Conservation (phyloP, 2,797 vertebrate genomes). For the Spizella passerina region DNA sequence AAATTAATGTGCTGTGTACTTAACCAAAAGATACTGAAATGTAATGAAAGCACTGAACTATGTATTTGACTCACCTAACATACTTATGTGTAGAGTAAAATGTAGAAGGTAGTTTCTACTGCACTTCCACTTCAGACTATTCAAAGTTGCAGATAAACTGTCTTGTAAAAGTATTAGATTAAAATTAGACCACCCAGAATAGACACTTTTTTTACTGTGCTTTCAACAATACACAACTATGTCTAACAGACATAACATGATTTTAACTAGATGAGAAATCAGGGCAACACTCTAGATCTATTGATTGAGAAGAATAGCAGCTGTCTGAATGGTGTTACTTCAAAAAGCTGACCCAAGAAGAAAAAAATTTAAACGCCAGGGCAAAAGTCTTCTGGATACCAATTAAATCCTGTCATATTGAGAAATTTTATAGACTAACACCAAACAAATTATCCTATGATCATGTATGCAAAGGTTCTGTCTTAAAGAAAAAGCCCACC, state of each 20-base stretch:
- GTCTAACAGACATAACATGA: not conserved
- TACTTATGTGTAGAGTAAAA: not conserved
- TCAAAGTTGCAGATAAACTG: not conserved
- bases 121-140: not conserved
- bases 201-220: not conserved
- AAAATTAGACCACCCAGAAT: not conserved
- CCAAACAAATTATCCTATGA: not conserved
- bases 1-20: not conserved
- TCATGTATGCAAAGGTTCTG: not conserved
- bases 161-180: not conserved
- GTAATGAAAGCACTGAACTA: not conserved
- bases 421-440: not conserved
- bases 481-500: not conserved
- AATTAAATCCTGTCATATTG: not conserved
- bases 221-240: not conserved
- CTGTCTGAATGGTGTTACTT: not conserved
- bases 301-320: not conserved
- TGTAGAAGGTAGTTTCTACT: not conserved
- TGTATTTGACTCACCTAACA: not conserved
- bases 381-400: not conserved
- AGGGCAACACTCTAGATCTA: not conserved
- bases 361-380: not conserved
- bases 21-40: not conserved
- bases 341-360: not conserved
- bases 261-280: constrained; percentile 14